Evolutionary conservation across 2,888 invertebrate species (phyloP).

Genomic region (Macrophya alboannulata): DNA sequence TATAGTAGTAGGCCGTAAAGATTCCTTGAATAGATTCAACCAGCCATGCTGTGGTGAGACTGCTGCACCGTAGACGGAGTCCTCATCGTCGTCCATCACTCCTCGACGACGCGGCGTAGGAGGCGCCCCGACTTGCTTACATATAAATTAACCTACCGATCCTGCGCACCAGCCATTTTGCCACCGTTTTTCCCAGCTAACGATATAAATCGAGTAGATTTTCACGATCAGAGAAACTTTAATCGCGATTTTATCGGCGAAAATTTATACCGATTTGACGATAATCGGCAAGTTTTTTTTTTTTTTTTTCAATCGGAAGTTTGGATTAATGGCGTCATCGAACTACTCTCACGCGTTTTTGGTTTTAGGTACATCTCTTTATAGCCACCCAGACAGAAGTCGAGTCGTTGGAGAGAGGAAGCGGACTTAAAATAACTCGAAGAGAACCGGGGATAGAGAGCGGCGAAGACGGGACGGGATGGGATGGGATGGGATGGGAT

Average conservation of each 20-base stretch:
- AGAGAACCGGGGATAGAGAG: slow-evolving; percentile 54
- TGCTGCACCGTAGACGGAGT: slow-evolving; percentile 34
- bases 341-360: not conserved
- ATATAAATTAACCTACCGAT: slow-evolving; percentile 50
- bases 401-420: slow-evolving; percentile 30
- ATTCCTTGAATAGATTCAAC: slow-evolving; percentile 54
- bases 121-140: slow-evolving; percentile 40
- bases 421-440: slow-evolving; percentile 53
- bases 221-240: not conserved
- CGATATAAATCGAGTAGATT: not conserved
- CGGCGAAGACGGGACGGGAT: slow-evolving; percentile 47
- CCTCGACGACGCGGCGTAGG: slow-evolving; percentile 51
- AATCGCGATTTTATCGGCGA: not conserved
- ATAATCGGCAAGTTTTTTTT: too few relatives aligned
- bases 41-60: not conserved
- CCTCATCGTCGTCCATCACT: slow-evolving; percentile 48
- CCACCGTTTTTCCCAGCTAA: slow-evolving; percentile 33
- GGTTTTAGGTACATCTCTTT: slow-evolving; percentile 15
- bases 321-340: not conserved
- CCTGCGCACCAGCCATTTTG: slow-evolving; percentile 15
- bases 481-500: not conserved
- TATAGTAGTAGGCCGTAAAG: slow-evolving; percentile 53
- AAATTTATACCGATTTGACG: too few relatives aligned
- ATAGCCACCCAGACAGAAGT: slow-evolving; percentile 23
- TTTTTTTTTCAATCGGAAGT: too few relatives aligned